A percentile compares a stretch with the other conserved stretches of the same genome.
phyloP scores from a whole-genome alignment of 92 coral and sea anemone species.

The Palythoa grandis region DNA sequence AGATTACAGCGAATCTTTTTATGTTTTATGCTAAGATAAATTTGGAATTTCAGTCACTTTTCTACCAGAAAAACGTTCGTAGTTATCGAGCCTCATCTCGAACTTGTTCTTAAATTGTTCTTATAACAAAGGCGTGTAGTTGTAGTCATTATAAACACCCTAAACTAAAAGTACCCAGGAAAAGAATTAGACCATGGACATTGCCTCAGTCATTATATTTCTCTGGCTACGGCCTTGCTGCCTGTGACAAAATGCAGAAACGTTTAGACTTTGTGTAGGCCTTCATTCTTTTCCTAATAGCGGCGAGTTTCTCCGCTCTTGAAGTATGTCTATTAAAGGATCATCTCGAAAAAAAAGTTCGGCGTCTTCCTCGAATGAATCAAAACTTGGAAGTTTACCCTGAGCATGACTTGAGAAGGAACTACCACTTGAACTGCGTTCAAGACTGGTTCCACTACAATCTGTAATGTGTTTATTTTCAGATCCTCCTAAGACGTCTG shows the following conservation, averaged over 20 bases:
- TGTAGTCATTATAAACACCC: too few relatives aligned
- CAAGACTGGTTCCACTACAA: not conserved
- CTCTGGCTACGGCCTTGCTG: not conserved
- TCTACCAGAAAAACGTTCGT: too few relatives aligned
- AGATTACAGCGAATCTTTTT: too few relatives aligned
- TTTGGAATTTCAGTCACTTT: too few relatives aligned
- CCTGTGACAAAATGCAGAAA: not conserved
- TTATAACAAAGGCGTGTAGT: too few relatives aligned
- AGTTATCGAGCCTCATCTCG: too few relatives aligned
- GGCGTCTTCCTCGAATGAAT: constrained; percentile 36
- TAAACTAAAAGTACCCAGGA: too few relatives aligned
- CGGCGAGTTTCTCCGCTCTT: constrained; percentile 20
- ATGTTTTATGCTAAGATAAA: too few relatives aligned
- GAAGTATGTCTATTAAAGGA: constrained; percentile 23
- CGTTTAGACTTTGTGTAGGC: not conserved
- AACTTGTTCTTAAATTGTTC: too few relatives aligned
- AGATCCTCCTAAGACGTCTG: not conserved
- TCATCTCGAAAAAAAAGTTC: constrained; percentile 44
- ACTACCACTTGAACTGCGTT: not conserved
- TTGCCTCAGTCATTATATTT: not conserved
- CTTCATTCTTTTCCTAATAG: not conserved
- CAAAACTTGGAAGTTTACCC: constrained; percentile 26
- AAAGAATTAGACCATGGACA: too few relatives aligned
- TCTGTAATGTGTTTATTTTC: not conserved
- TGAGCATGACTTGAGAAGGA: not conserved